Conservation (phyloP, 1,140 invertebrate species). For the Agraylea sexmaculata region DNA sequence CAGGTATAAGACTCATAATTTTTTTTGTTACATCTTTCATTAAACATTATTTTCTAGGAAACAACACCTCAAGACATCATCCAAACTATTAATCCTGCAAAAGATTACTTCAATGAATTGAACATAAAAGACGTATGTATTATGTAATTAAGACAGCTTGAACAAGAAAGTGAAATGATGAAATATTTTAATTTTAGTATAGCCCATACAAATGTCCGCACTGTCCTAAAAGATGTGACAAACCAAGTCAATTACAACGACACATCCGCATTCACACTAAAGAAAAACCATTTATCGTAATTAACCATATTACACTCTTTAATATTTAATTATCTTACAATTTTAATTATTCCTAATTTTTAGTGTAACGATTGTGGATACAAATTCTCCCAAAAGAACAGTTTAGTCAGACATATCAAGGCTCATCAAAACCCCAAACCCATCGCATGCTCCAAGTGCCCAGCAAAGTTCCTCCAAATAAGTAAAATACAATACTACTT, state of each 20-base stretch:
- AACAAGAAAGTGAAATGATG: no score
- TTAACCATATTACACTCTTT: background rate
- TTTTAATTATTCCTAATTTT: slow-evolving; percentile 4
- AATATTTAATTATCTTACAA: background rate
- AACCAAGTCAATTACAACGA: slow-evolving; percentile 7
- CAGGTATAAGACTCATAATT: background rate
- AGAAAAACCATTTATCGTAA: slow-evolving; percentile 12
- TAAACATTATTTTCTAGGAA: no score
- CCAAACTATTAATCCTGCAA: no score
- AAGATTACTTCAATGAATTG: no score
- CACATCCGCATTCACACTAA: slow-evolving; percentile 10
- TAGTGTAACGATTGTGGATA: slow-evolving; percentile 8
- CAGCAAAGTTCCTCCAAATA: slow-evolving; percentile 7
- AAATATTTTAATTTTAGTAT: slow-evolving; percentile 3
- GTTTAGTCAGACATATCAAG: slow-evolving; percentile 3
- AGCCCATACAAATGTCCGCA: slow-evolving; percentile 2
- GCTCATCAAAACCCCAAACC: slow-evolving; percentile 5
- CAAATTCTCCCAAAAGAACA: slow-evolving; percentile 9
- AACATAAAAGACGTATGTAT: no score
- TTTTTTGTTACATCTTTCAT: no score
- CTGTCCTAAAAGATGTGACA: slow-evolving; percentile 8
- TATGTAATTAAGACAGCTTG: no score
- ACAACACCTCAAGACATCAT: no score
- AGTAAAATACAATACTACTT: slow-evolving; percentile 1
- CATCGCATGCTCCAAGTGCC: slow-evolving; percentile 7